phyloP scores from a whole-genome alignment of 2,113 vertebrate species.

The Columba livia region DNA sequence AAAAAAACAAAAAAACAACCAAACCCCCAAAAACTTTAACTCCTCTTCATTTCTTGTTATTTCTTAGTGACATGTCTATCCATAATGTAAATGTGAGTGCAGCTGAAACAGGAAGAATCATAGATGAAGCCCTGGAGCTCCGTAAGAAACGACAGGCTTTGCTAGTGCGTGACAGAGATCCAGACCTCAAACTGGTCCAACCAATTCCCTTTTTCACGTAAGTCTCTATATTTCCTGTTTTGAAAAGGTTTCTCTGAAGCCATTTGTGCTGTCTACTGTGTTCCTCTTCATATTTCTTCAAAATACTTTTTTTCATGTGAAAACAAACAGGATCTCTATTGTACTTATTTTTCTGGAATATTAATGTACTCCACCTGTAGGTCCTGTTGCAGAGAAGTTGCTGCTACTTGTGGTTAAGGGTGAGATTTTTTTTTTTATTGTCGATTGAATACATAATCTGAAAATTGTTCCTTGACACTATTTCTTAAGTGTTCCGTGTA shows the following conservation, averaged over 20 bases:
- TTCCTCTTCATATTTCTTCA: not conserved
- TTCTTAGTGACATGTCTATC: conserved; percentile 86
- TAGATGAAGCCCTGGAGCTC: conserved; percentile 89
- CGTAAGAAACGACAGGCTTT: conserved; percentile 85
- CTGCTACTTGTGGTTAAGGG: not conserved
- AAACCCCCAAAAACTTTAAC: not conserved
- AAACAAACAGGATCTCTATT: not conserved
- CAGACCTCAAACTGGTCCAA: conserved; percentile 87
- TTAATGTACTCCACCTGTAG: not conserved
- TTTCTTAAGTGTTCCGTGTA: not conserved
- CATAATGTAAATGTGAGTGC: conserved; percentile 86
- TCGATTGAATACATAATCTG: not conserved
- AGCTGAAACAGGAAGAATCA: conserved; percentile 81
- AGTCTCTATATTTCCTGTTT: conserved; percentile 5
- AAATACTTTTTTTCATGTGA: not conserved
- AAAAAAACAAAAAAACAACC: fast-evolving
- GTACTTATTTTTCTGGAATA: not conserved
- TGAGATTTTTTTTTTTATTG: not conserved
- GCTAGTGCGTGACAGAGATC: conserved; percentile 78
- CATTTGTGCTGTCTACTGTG: not conserved
- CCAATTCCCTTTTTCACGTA: conserved; percentile 89
- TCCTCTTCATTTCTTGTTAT: not conserved
- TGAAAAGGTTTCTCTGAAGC: not conserved
- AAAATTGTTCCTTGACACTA: not conserved
- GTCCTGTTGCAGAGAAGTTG: not conserved